Conservation (phyloP, 2,888 invertebrate species). For the Cheiracanthium punctorium region DNA sequence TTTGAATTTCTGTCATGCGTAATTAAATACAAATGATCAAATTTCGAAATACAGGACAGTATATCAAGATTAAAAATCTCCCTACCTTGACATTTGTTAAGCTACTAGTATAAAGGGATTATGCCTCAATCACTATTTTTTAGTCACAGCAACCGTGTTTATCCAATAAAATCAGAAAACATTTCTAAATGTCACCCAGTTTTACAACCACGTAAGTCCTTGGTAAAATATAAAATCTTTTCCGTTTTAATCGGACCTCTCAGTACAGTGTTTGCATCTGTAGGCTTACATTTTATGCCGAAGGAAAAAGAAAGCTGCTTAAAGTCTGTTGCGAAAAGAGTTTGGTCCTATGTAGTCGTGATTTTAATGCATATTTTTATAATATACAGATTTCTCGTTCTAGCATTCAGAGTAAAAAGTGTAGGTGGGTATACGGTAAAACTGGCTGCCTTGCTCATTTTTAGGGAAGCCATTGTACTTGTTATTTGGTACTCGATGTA, state of each 20-base stretch:
- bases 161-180: not conserved
- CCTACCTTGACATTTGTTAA: too few relatives aligned
- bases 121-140: not conserved
- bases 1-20: too few relatives aligned
- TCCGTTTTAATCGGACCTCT: not conserved
- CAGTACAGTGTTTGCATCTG: not conserved
- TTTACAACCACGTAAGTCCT: not conserved
- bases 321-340: not conserved
- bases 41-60: too few relatives aligned
- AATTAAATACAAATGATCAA: too few relatives aligned
- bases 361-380: conserved; percentile 38
- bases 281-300: not conserved
- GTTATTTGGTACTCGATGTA: conserved; percentile 24
- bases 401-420: conserved; percentile 1
- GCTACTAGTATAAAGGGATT: too few relatives aligned
- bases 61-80: too few relatives aligned
- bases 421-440: conserved; percentile 10
- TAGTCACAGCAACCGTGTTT: not conserved
- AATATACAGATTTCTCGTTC: conserved; percentile 12
- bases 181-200: not conserved
- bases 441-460: not conserved
- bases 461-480: conserved; percentile 21
- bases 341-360: not conserved
- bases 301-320: not conserved
- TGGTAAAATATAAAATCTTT: not conserved